Conservation (phyloP, 92 coral and sea anemone genomes). For the Epizoanthus scotinus region DNA sequence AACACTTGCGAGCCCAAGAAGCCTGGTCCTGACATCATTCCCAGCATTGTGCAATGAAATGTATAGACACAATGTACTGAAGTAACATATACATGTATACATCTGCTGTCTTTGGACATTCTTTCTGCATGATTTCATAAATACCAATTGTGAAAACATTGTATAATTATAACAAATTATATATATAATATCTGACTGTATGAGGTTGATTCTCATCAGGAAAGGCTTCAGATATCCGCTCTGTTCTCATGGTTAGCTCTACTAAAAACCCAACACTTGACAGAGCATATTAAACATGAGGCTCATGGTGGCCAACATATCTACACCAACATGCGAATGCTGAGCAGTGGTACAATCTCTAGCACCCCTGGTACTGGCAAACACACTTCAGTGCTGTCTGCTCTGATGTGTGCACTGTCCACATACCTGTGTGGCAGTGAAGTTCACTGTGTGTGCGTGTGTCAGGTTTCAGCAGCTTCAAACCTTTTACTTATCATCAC, state of each 20-base stretch:
- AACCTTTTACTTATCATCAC: constrained; percentile 40
- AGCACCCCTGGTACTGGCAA: constrained; percentile 15
- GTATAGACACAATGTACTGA: too few relatives aligned
- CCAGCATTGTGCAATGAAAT: too few relatives aligned
- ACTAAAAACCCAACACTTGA: constrained; percentile 3
- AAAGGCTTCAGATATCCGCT: constrained; percentile 47
- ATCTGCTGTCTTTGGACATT: too few relatives aligned
- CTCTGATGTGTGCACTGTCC: constrained; percentile 19
- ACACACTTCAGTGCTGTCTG: constrained; percentile 25
- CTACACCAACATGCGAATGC: constrained; percentile 35
- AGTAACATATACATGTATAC: too few relatives aligned
- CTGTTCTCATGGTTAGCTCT: constrained; percentile 12
- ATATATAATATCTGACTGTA: too few relatives aligned
- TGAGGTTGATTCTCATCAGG: background rate
- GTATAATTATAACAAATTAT: too few relatives aligned
- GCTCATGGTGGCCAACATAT: constrained; percentile 1
- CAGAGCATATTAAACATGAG: constrained; percentile 32
- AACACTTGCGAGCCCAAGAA: too few relatives aligned
- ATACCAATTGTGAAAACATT: too few relatives aligned
- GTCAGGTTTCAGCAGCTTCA: constrained; percentile 25
- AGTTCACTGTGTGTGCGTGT: background rate
- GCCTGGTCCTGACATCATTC: too few relatives aligned
- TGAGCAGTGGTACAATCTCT: constrained; percentile 24
- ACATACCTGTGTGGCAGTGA: constrained; percentile 18
- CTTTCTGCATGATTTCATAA: too few relatives aligned